A percentile compares a stretch with the other conserved stretches of the same genome.
These are phyloP conservation scores for Cantharis rufa DNA, from an alignment of 2,888 invertebrate genomes.

Conservation along the genomic window DNA sequence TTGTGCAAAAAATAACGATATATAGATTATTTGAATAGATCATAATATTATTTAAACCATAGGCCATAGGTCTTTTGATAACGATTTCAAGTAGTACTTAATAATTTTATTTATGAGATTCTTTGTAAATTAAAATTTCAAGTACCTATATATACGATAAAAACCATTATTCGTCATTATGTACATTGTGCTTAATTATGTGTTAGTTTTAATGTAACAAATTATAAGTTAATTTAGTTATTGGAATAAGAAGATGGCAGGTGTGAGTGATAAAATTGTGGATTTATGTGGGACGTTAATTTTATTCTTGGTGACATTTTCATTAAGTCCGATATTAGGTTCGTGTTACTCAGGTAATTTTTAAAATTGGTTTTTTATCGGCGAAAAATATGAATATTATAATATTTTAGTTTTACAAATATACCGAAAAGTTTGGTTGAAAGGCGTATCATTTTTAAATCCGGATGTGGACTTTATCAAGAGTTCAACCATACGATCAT, in stretches of 20 bases:
- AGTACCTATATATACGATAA: not conserved
- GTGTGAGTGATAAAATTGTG: not conserved
- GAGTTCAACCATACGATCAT: conserved; percentile 60
- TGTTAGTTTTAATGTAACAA: not conserved
- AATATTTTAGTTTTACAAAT: conserved; percentile 46
- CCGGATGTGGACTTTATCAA: conserved; percentile 52
- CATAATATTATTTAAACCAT: conserved; percentile 4
- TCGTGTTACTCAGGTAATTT: not conserved
- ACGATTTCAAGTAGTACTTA: conserved; percentile 5
- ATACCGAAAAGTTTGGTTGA: conserved; percentile 46
- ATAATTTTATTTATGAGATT: not conserved
- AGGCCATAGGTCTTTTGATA: conserved; percentile 14
- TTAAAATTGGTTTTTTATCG: not conserved
- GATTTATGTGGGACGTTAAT: not conserved
- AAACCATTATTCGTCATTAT: not conserved
- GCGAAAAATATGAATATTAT: not conserved
- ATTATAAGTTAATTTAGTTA: not conserved
- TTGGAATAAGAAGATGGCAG: not conserved
- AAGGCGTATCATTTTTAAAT: conserved; percentile 45
- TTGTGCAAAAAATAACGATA: not conserved
- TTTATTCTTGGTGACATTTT: not conserved
- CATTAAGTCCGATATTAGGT: not conserved
- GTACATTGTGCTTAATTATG: not conserved
- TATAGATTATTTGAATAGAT: conserved; percentile 2
- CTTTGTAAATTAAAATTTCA: conserved; percentile 2